phyloP scores from a whole-genome alignment of 2,113 vertebrate species.

The Coptodon bakossiorum region DNA sequence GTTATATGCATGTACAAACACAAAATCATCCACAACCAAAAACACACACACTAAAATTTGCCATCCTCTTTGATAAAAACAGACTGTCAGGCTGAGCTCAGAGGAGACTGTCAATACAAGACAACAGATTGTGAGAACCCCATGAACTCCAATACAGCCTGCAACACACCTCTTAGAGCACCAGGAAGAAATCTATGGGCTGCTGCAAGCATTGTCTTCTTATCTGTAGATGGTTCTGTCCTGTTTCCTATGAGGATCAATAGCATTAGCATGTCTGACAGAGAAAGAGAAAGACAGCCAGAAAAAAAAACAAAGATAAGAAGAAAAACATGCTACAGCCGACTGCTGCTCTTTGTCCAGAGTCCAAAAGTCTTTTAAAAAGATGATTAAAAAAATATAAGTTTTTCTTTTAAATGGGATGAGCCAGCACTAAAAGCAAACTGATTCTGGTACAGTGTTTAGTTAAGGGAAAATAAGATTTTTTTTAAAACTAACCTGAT shows the following conservation, averaged over 20 bases:
- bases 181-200: slow-evolving; percentile 59
- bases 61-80: slow-evolving; percentile 26
- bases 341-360: background rate
- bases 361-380: background rate
- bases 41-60: background rate
- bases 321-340: background rate
- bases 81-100: slow-evolving; percentile 20
- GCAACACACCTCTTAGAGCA: slow-evolving; percentile 47
- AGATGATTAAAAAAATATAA: background rate
- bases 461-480: fast-evolving
- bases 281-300: background rate
- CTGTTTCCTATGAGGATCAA: slow-evolving; percentile 44
- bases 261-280: slow-evolving; percentile 52
- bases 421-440: background rate
- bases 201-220: slow-evolving; percentile 57
- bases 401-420: background rate
- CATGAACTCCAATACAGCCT: slow-evolving; percentile 49
- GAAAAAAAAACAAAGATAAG: background rate
- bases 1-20: background rate
- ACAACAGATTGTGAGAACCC: slow-evolving; percentile 64
- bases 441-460: background rate
- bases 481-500: fast-evolving
- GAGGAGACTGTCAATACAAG: slow-evolving; percentile 44
- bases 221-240: slow-evolving; percentile 40
- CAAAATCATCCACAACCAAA: background rate